Evolutionary conservation across 2,888 invertebrate genomes (phyloP).

Genomic region (Melieria crassipennis): DNA sequence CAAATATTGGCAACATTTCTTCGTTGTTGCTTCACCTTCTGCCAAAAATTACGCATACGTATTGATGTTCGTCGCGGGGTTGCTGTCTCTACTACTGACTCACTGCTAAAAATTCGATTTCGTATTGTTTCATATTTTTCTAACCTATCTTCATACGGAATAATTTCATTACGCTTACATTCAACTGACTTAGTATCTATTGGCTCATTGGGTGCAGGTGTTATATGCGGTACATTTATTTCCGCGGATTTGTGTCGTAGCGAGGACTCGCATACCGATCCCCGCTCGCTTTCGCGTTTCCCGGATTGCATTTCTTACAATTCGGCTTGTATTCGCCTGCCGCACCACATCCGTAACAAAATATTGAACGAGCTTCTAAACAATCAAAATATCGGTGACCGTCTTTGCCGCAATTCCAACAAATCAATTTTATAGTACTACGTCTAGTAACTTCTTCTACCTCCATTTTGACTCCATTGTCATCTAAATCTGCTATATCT

Average conservation of each 20-base stretch:
- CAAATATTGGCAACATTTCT: slow-evolving; percentile 5
- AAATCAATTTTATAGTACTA: not conserved
- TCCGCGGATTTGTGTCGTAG: not conserved
- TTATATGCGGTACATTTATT: not conserved
- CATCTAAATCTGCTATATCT: not conserved
- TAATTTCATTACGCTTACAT: slow-evolving; percentile 6
- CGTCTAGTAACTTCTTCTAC: not conserved
- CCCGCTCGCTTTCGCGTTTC: slow-evolving; percentile 22
- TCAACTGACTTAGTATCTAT: not conserved
- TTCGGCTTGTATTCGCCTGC: slow-evolving; percentile 21
- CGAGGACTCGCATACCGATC: slow-evolving; percentile 4
- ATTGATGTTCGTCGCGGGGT: not conserved
- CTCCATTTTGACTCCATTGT: not conserved
- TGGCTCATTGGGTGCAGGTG: too few species aligned
- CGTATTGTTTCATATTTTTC: slow-evolving; percentile 19
- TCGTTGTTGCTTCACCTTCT: slow-evolving; percentile 13
- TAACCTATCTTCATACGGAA: slow-evolving; percentile 19
- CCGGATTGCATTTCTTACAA: slow-evolving; percentile 21
- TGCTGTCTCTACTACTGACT: not conserved
- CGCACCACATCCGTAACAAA: slow-evolving; percentile 26
- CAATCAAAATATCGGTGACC: slow-evolving; percentile 25
- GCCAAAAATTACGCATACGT: slow-evolving; percentile 26
- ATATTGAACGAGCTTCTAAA: slow-evolving; percentile 12
- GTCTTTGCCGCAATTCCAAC: slow-evolving; percentile 21
- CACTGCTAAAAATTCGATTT: slow-evolving; percentile 21